Base-by-base conservation (phyloP, 2,797 vertebrate genomes). In the Sphenodon punctatus region DNA sequence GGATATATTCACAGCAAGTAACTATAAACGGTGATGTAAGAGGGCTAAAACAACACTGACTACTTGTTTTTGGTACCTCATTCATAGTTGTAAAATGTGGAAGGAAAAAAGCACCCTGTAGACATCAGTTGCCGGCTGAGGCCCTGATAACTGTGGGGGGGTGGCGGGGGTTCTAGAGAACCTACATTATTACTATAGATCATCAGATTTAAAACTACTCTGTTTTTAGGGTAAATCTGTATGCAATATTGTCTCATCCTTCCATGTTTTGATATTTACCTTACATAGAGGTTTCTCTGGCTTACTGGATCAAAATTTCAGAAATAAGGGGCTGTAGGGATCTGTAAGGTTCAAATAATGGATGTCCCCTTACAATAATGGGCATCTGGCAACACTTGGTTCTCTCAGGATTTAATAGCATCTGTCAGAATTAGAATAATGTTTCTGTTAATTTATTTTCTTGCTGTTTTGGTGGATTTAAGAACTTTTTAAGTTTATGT, bases 191-290 rank as follows among this genome's bases (percentile, higher is more conserved):
- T 15, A 16, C 16, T 56, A 34, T 56, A 34, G 30, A 20, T 79
- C 87, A 87, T 30, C 65, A 0, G 0, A 34, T 25, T 66, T 67
- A 23, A 85, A 88, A 88, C 30, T 3, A 0, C 65, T 89, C 90
- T 92, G 68, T 91, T 88, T 85, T 74, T 70, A 58, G 86, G 36
- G 32, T 79, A 73, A 79, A 79, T 86, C 86, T 30, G 81, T 67
- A 70, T 87, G 7, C 23, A 34, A 36, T 12, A 23, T 67, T 68
- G 76, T 83, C 73, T 86, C 65, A 82, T 88, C 70, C 75, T 86
- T 79, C 75, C 68, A 86, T 70, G 45, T 83, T 49, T 23, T 79
- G 49, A 67, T 75, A 42, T 83, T 89, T 87, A 59, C 63, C 69
- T 67, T 87, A 75, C 13, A 7, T 34, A 34, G 17, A 58, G 32